A percentile compares a stretch with the other conserved stretches of the same genome.
Evolutionary conservation across 2,888 invertebrate genomes (phyloP).

Genomic region (Ptycholaimellus sp.): DNA sequence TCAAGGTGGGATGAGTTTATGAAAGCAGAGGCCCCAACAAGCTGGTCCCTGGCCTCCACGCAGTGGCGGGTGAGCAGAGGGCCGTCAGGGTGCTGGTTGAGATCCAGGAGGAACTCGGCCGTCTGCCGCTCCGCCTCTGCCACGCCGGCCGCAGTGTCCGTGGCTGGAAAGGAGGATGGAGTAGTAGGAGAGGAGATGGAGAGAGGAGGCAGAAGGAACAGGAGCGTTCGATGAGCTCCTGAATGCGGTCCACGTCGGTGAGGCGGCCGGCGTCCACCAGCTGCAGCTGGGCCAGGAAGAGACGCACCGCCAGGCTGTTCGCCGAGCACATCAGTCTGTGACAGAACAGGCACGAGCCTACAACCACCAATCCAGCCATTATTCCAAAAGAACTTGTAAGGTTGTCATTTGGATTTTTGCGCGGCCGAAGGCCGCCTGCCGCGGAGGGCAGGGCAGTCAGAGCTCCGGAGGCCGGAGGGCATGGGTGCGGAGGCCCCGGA

Average conservation of each 20-base stretch:
- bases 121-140: too few relatives aligned
- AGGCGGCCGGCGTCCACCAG: constrained; percentile 38
- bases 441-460: too few relatives aligned
- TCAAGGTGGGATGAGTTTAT: too few relatives aligned
- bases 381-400: background rate
- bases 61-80: too few relatives aligned
- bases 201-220: background rate
- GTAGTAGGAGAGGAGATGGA: background rate
- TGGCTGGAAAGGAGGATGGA: too few relatives aligned
- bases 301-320: constrained; percentile 11
- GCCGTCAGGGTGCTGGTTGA: too few relatives aligned
- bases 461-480: too few relatives aligned
- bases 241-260: constrained; percentile 10
- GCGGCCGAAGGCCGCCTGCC: too few relatives aligned
- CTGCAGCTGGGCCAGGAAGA: constrained; percentile 44
- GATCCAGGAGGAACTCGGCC: too few relatives aligned
- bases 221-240: constrained; percentile 4
- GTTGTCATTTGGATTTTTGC: too few relatives aligned
- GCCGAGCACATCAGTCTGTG: constrained; percentile 23
- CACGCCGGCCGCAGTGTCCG: too few relatives aligned
- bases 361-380: constrained; percentile 28
- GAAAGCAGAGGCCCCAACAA: background rate
- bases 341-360: constrained; percentile 31
- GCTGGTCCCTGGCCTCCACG: background rate
- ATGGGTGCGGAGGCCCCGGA: too few relatives aligned